phyloP scores from a whole-genome alignment of 1,140 invertebrate species.

The Portunus trituberculatus region DNA sequence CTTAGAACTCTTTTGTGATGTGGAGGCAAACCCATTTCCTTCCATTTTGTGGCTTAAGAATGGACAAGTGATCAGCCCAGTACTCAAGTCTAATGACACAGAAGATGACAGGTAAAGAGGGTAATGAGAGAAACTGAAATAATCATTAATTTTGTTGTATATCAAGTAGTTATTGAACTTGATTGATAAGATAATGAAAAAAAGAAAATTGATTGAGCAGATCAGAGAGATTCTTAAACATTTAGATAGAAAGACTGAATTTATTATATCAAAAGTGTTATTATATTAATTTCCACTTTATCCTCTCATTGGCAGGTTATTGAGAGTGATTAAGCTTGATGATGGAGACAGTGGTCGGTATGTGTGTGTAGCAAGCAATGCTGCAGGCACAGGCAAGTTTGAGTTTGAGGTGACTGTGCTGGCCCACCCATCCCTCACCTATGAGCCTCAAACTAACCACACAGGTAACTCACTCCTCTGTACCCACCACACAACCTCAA shows the following conservation, averaged over 20 bases:
- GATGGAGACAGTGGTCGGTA: conserved; percentile 77
- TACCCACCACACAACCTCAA: background rate
- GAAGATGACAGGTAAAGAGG: background rate
- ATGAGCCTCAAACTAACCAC: conserved; percentile 55
- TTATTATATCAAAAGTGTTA: no score
- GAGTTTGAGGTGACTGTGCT: conserved; percentile 61
- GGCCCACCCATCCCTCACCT: conserved; percentile 52
- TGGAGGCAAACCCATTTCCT: conserved; percentile 79
- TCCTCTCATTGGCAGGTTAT: conserved; percentile 4
- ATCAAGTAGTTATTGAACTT: no score
- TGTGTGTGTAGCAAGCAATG: conserved; percentile 78
- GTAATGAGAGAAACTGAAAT: no score
- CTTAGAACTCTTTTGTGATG: conserved; percentile 78
- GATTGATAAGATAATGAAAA: no score
- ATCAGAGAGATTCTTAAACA: no score
- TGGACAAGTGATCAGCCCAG: conserved; percentile 59
- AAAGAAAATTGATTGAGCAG: no score
- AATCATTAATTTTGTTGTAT: no score
- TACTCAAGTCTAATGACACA: background rate
- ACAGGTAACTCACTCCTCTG: conserved; percentile 48
- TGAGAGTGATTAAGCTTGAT: conserved; percentile 31
- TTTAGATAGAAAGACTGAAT: no score
- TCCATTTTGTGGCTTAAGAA: conserved; percentile 79
- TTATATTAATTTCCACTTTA: background rate
- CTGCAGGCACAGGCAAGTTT: conserved; percentile 79